Evolutionary conservation across 2,113 vertebrate genomes (phyloP).

Genomic region (Fulmarus glacialis): DNA sequence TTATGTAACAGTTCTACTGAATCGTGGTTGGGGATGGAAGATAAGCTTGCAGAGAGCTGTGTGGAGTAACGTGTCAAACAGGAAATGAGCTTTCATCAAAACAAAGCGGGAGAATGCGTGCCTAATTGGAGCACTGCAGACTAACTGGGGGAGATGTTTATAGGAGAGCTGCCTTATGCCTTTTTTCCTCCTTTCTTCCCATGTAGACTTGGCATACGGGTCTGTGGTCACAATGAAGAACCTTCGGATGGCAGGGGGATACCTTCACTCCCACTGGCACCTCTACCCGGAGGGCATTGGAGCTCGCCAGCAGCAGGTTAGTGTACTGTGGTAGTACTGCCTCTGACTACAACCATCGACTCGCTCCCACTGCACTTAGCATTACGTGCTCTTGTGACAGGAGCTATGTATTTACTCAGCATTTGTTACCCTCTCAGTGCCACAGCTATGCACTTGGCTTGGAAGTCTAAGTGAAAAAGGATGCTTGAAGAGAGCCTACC

Average conservation of each 20-base stretch:
- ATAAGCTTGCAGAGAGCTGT: not conserved
- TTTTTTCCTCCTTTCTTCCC: not conserved
- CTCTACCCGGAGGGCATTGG: constrained; percentile 94
- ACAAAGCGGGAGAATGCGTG: not conserved
- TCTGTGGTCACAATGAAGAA: constrained; percentile 94
- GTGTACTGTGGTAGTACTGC: not conserved
- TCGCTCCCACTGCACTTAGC: not conserved
- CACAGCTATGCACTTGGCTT: not conserved
- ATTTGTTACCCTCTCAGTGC: not conserved
- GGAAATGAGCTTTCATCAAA: not conserved
- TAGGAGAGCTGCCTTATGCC: not conserved
- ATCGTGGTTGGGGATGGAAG: not conserved
- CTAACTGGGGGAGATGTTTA: not conserved
- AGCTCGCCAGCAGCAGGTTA: constrained; percentile 93
- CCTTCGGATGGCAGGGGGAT: constrained; percentile 92
- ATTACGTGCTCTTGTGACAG: not conserved
- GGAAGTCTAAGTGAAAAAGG: not conserved
- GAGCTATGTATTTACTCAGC: not conserved
- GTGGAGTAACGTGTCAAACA: not conserved
- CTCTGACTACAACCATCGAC: not conserved
- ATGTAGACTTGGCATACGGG: constrained; percentile 90
- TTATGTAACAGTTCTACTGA: not conserved
- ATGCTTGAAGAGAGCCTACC: not conserved
- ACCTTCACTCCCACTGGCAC: constrained; percentile 96
- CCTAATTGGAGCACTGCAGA: not conserved